These are phyloP conservation scores for Trogon melanurus DNA, from an alignment of 2,113 vertebrate species.

Conservation along the genomic window DNA sequence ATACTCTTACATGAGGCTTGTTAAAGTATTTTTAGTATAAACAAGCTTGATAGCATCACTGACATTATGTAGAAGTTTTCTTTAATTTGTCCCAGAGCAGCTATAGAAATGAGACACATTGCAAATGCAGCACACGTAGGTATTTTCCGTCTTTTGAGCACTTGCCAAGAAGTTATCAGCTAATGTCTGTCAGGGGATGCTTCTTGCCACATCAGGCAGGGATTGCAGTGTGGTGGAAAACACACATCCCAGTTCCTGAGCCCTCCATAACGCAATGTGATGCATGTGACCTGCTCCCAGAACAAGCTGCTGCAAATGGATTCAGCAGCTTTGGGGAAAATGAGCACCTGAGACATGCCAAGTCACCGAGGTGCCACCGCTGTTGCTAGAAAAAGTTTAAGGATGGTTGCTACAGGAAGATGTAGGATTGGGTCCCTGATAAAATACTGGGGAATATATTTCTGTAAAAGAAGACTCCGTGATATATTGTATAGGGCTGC, in stretches of 20 bases:
- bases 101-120: not conserved
- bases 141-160: not conserved
- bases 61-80: not conserved
- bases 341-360: not conserved
- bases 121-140: rapidly evolving
- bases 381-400: not conserved
- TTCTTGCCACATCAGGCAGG: not conserved
- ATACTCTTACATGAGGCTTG: not conserved
- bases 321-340: not conserved
- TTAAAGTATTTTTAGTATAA: not conserved
- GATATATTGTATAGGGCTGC: not conserved
- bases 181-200: not conserved
- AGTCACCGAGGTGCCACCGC: not conserved
- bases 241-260: not conserved
- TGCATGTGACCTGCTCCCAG: not conserved
- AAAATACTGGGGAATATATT: not conserved
- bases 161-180: not conserved
- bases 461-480: not conserved
- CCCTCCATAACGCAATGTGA: rapidly evolving
- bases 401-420: not conserved
- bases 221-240: not conserved
- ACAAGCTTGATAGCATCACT: not conserved
- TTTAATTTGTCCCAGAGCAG: not conserved
- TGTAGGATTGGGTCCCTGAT: not conserved
- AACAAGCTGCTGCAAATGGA: not conserved